Evolutionary conservation across 2,797 vertebrate species (phyloP), one percentile per base, ranked within the genome.

Genomic region (Cossypha polioptera): DNA sequence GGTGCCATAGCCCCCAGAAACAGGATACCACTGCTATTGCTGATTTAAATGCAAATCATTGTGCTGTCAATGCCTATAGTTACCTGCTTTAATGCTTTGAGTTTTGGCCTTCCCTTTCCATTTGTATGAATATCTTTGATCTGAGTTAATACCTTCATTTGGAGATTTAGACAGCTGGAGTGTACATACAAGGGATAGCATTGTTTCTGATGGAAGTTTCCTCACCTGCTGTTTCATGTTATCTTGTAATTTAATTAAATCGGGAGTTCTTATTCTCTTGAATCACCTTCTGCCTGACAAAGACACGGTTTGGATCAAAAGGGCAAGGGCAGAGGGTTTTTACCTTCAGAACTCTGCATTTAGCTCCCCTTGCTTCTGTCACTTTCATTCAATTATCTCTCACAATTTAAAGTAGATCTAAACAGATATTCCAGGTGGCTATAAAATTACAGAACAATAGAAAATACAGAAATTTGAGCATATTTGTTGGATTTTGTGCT

Each of bases 51-150:
- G 19, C 51, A 95, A 81, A 88, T 71, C 74, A 81, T 74, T 69
- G 71, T 84, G 55, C 85, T 85, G 73, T 92, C 91, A 95, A 71
- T 95, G 87, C 35, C 62, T 74, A 14, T 59, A 53, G 93, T 85
- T 81, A 78, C 77, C 77, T 88, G 58, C 16, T 55, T 92, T 78
- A 84, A 94, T 94, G 67, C 59, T 51, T 59, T 75, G 91, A 73
- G 78, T 63, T 95, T 77, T 85, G 73, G 71, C 38, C 68, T 86
- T 84, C 36, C 42, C 38, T 89, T 95, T 94, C 62, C 36, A 69
- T 66, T 86, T 66, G 48, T 57, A 65, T 31, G 45, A 85, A 13
- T 74, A 96, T 54, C 93, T 97, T 96, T 97, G 91, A 97, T 95
- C 86, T 96, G 65, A 21, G 48, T 55, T 92, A 96, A 96, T 86